Evolutionary conservation across 2,888 invertebrate genomes (phyloP), one percentile per base, ranked within the genome.

Genomic region (Drosophila recens): DNA sequence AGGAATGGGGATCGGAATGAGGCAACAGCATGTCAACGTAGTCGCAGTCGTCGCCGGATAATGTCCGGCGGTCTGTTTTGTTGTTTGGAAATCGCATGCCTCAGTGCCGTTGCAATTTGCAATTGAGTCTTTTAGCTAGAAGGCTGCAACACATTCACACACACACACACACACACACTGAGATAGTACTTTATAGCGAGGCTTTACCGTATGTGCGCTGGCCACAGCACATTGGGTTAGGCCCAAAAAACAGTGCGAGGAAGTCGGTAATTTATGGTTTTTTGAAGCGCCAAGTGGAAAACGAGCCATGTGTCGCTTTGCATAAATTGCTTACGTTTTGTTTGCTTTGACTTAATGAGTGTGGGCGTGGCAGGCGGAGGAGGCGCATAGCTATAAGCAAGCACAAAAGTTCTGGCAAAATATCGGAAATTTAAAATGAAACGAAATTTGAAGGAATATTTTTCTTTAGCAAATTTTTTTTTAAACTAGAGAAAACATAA

Each of bases 21-120:
- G 23, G 66, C 38, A 61, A 23, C 59, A 56, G 58, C 43, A 67
- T 75, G 75, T 75, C 62, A 63, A 49, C 72, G 57, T 56, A 15
- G 65, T 46, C 68, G 57, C 54, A 17, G 56, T 36, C 53, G 38
- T 51, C 51, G 51, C 27, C 63, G 58, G 52, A 57, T 45, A 67
- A 63, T 36, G 65, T 62, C 59, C 67, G 61, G 46, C 57, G 68
- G 49, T 27, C 51, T 68, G 76, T 72, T 77, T 70, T 69, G 78
- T 71, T 75, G 71, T 73, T 56, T 53, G 72, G 68, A 79, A 87
- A 88, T 87, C 83, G 87, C 80, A 85, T 79, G 90, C 87, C 82
- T 85, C 82, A 81, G 79, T 82, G 85, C 79, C 79, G 73, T 85
- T 88, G 89, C 80, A 87, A 88, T 85, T 86, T 89, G 89, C 87